Percentiles rank a stretch among this genome's conserved stretches.
Conservation (phyloP, 1,140 invertebrate genomes). For the Neodiprion pinetum region DNA sequence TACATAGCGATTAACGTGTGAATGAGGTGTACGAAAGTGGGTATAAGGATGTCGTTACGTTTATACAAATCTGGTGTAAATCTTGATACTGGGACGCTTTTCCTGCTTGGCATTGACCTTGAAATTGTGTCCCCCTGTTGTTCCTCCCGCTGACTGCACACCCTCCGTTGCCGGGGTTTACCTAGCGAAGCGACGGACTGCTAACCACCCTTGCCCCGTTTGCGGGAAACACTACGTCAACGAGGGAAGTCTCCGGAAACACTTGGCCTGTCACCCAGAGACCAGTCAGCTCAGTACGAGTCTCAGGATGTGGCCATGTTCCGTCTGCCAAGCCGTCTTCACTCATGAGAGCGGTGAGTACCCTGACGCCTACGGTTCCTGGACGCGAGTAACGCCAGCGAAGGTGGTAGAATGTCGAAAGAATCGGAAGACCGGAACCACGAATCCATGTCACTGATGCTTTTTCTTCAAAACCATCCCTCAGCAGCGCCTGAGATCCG, state of each 20-base stretch:
- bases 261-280: conserved; percentile 91
- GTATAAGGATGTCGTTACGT: not conserved
- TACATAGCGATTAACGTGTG: not conserved
- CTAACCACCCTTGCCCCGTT: conserved; percentile 92
- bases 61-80: conserved; percentile 16
- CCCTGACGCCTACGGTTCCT: not conserved
- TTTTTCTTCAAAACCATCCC: too few species aligned
- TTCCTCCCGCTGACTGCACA: conserved; percentile 64
- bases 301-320: conserved; percentile 92
- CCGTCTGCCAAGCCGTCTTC: conserved; percentile 92
- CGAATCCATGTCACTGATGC: not conserved
- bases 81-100: conserved; percentile 53
- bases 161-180: conserved; percentile 68
- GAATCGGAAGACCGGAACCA: not conserved
- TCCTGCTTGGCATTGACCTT: conserved; percentile 65
- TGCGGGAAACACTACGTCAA: conserved; percentile 96
- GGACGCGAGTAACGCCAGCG: not conserved
- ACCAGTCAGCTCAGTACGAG: conserved; percentile 85
- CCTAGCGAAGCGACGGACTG: conserved; percentile 89
- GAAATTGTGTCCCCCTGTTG: conserved; percentile 64
- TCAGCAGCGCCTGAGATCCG: too few species aligned
- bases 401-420: too few species aligned
- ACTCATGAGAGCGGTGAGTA: conserved; percentile 89
- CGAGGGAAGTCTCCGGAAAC: conserved; percentile 90
- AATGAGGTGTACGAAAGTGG: not conserved